These are phyloP conservation scores for Schizotus pectinicornis DNA, from an alignment of 2,888 invertebrate genomes.

Conservation along the genomic window DNA sequence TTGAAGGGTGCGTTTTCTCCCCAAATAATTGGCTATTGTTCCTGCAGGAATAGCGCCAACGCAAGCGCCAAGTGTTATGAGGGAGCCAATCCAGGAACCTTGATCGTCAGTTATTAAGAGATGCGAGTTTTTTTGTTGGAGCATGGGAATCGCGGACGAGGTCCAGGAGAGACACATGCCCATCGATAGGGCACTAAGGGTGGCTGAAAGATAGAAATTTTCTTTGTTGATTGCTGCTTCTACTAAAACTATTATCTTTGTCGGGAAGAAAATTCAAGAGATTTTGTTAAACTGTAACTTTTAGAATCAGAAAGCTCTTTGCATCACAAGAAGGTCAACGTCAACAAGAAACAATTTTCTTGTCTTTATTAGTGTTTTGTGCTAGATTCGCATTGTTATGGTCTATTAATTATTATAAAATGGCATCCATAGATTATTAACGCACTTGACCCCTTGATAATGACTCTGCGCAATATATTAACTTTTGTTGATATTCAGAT, in stretches of 20 bases:
- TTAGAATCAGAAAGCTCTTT: too few species aligned
- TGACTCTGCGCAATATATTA: too few species aligned
- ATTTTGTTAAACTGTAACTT: too few species aligned
- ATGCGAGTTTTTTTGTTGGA: slow-evolving; percentile 45
- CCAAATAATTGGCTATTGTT: slow-evolving; percentile 62
- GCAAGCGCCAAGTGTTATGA: slow-evolving; percentile 64
- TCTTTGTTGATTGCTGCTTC: too few species aligned
- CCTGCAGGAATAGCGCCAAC: slow-evolving; percentile 65
- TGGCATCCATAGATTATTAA: too few species aligned
- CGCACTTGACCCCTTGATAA: too few species aligned
- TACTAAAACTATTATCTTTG: too few species aligned
- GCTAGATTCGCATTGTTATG: too few species aligned
- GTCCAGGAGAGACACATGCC: slow-evolving; percentile 68
- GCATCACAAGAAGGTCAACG: not conserved
- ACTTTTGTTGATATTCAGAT: too few species aligned
- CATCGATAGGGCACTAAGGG: slow-evolving; percentile 64
- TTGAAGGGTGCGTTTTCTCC: slow-evolving; percentile 63
- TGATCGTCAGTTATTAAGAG: slow-evolving; percentile 47
- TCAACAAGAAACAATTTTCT: not conserved
- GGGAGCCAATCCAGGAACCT: slow-evolving; percentile 64
- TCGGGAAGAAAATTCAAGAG: too few species aligned
- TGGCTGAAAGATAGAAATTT: slow-evolving; percentile 64
- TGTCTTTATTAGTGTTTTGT: too few species aligned
- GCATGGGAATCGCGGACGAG: slow-evolving; percentile 61
- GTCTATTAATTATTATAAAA: too few species aligned